These are phyloP conservation scores for Schizothorax lantsangensis DNA, from an alignment of 2,797 vertebrate species.

Conservation along the genomic window DNA sequence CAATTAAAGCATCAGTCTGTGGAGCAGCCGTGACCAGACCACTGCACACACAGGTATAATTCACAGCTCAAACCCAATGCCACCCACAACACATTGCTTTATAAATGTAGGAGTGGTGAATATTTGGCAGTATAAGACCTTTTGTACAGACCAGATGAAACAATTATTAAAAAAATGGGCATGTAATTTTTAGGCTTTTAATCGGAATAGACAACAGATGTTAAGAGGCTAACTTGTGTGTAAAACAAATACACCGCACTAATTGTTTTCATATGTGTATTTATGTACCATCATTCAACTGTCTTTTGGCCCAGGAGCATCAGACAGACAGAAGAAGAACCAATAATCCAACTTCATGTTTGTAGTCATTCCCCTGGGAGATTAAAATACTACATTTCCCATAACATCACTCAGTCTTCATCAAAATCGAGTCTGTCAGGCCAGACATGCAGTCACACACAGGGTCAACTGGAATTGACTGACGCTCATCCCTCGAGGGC, in stretches of 20 bases:
- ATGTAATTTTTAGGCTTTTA: background rate
- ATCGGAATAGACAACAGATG: background rate
- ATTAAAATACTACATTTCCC: slow-evolving; percentile 29
- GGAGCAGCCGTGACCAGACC: background rate
- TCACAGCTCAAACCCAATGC: slow-evolving; percentile 1
- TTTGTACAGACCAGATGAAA: background rate
- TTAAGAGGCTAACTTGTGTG: background rate
- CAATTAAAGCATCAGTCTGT: slow-evolving; percentile 4
- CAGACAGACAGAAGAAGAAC: background rate
- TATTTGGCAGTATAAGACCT: background rate
- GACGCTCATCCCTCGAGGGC: slow-evolving; percentile 17
- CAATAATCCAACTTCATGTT: background rate
- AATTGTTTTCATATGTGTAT: slow-evolving; percentile 9
- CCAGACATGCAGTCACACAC: slow-evolving; percentile 44
- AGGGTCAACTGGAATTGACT: slow-evolving; percentile 56
- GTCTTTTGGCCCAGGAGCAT: background rate
- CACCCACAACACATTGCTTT: background rate
- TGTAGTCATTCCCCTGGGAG: slow-evolving; percentile 19
- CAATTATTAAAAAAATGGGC: background rate
- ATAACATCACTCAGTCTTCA: slow-evolving; percentile 23
- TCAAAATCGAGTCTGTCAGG: slow-evolving; percentile 35
- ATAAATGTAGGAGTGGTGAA: background rate
- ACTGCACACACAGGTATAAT: background rate
- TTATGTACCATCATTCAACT: background rate
- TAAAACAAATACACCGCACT: background rate